Percentiles rank a stretch among this genome's conserved stretches.
phyloP scores from a whole-genome alignment of 2,113 vertebrate genomes.

The Sylvilagus bachmani region DNA sequence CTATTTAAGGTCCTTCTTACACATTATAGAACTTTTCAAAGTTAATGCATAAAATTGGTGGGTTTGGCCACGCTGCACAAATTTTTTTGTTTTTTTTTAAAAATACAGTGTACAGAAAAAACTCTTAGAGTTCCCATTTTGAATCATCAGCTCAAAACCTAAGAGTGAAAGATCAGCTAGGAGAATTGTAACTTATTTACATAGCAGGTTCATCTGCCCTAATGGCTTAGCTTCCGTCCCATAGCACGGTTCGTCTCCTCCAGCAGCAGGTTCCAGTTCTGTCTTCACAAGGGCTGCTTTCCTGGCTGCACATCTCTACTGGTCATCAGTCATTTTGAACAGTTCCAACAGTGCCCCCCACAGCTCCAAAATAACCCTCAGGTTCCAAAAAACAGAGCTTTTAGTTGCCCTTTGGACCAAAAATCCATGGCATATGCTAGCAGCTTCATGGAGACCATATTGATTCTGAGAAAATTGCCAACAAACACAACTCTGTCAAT shows the following conservation, averaged over 20 bases:
- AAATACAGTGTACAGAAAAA: conserved; percentile 89
- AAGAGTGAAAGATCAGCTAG: conserved; percentile 86
- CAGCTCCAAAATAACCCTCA: conserved; percentile 99
- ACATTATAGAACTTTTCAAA: conserved; percentile 83
- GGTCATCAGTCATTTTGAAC: conserved; percentile 94
- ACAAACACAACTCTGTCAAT: conserved; percentile 98
- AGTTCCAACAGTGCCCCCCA: conserved; percentile 97
- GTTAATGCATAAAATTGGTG: conserved; percentile 89
- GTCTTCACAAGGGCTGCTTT: conserved; percentile 69
- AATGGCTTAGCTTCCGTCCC: conserved; percentile 92
- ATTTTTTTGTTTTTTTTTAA: conserved; percentile 84
- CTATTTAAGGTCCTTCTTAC: conserved; percentile 83
- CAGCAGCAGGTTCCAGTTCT: conserved; percentile 83
- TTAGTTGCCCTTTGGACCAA: conserved; percentile 98
- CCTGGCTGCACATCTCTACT: conserved; percentile 84
- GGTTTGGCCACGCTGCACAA: conserved; percentile 93
- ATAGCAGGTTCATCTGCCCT: conserved; percentile 92
- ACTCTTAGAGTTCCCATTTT: conserved; percentile 83
- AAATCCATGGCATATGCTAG: conserved; percentile 99
- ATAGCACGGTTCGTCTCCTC: conserved; percentile 84
- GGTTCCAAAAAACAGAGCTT: conserved; percentile 98
- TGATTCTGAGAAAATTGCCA: conserved; percentile 98
- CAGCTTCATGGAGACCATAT: conserved; percentile 98
- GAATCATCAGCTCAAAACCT: conserved; percentile 86
- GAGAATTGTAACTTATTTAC: conserved; percentile 93